A percentile compares a stretch with the other conserved stretches of the same genome.
Conservation (phyloP, 2,888 invertebrate species). For the Syrista parreyssii region DNA sequence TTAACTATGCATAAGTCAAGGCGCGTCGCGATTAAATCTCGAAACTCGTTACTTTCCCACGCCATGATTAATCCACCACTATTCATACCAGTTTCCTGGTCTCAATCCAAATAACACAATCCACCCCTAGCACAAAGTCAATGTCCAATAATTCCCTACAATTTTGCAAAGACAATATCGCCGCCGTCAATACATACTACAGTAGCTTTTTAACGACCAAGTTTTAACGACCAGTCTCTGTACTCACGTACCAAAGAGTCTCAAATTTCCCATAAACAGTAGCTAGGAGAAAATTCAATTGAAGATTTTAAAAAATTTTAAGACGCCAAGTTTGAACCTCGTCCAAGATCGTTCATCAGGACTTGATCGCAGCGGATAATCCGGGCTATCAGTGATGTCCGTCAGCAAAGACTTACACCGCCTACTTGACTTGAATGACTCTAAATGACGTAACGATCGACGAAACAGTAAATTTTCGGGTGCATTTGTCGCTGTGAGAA, state of each 20-base stretch:
- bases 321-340: not conserved
- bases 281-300: not conserved
- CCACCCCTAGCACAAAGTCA: not conserved
- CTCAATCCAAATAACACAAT: not conserved
- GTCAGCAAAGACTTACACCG: not conserved
- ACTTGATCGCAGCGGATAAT: not conserved
- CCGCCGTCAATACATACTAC: not conserved
- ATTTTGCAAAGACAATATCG: not conserved
- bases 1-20: not conserved
- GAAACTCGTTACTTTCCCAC: not conserved
- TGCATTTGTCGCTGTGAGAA: slow-evolving; percentile 51
- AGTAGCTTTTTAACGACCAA: not conserved
- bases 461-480: slow-evolving; percentile 54
- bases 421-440: not conserved
- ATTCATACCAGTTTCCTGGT: not conserved
- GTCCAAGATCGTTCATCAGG: not conserved
- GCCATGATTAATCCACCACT: not conserved
- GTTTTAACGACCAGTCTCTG: not conserved
- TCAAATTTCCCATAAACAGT: not conserved
- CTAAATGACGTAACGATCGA: slow-evolving; percentile 43
- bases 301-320: no score
- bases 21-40: not conserved
- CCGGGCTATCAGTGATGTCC: not conserved
- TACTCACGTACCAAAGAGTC: not conserved
- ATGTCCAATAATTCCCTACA: not conserved